These are phyloP conservation scores for Dasypogon diadema DNA, from an alignment of 2,888 invertebrate species.

Conservation along the genomic window DNA sequence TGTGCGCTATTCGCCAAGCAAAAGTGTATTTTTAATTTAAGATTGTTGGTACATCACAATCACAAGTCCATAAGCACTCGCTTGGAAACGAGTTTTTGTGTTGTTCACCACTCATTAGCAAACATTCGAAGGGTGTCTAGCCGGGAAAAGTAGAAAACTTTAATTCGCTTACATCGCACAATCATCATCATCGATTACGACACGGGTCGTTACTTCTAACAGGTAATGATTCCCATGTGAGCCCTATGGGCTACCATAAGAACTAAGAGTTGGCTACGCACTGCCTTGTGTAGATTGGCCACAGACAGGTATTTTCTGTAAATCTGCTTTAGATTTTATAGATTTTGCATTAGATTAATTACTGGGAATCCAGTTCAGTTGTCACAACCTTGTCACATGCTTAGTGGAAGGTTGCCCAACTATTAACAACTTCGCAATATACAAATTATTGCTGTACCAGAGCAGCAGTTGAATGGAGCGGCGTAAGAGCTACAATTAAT, in stretches of 20 bases:
- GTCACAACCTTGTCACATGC: not conserved
- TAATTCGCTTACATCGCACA: not conserved
- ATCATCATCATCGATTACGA: not conserved
- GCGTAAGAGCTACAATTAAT: too few relatives aligned
- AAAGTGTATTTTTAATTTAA: too few relatives aligned
- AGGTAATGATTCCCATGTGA: too few relatives aligned
- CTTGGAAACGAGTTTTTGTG: not conserved
- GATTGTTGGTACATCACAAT: not conserved
- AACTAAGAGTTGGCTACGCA: too few relatives aligned
- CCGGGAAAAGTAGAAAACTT: not conserved
- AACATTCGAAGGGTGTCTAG: not conserved
- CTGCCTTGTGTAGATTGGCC: too few relatives aligned
- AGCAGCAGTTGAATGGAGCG: not conserved
- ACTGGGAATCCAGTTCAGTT: not conserved
- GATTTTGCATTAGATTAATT: constrained; percentile 18
- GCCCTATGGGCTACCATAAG: too few relatives aligned
- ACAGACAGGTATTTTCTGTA: too few relatives aligned
- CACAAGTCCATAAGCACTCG: not conserved
- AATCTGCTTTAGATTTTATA: not conserved
- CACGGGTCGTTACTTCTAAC: not conserved
- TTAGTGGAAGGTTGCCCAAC: not conserved
- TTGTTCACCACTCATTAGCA: not conserved
- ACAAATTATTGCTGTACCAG: not conserved
- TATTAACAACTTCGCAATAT: not conserved
- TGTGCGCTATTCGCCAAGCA: too few relatives aligned